Evolutionary conservation across 92 coral and sea anemone species (phyloP), one percentile per base, ranked within the genome.

Genomic region (Umimayanthus chanpuru): DNA sequence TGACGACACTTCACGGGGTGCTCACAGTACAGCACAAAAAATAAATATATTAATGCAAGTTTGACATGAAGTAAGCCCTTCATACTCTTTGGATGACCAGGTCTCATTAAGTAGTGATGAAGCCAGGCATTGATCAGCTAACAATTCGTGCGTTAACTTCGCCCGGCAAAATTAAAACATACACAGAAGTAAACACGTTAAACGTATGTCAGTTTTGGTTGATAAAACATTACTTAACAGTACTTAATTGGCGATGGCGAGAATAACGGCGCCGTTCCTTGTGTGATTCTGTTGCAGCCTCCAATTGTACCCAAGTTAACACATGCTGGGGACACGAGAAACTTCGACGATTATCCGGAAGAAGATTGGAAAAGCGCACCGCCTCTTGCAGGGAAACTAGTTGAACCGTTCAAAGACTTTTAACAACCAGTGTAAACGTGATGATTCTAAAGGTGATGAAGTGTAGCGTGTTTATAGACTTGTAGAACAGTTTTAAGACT

Each of bases 271-370:
- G 15, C 4, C 47, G 28, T 80, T 26, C 16, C 21, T 36, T 32
- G 29, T 68, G 32, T 29, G 29, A 53, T 85, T 79, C 65, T 49
- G 12, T 30, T 83, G 21, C 81, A 96, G 99, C 98, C 99, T 26
- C 99, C 99, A 26, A 97, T 97, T 80, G 91, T 93, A 50, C 99
- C 99, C 43, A 97, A 93, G 91, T 89, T 97, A 49, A 53, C 98
- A 4, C 99, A 97, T 65, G 89, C 99, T 1, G 99, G 99, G 0
- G 99, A 97, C 81, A 96, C 99, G 49, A 93, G 96, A 73, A 97
- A 97, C 86, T 97, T 97, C 87, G 99, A 97, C 82, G 99, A 97
- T 47, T 97, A 97, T 44, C 99, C 99, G 29, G 99, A 97, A 53
- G 99, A 97, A 68, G 96, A 97, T 91, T 97, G 99, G 99, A 94